A percentile compares a stretch with the other conserved stretches of the same genome.
phyloP scores from a whole-genome alignment of 2,797 vertebrate genomes.

The Sciurus carolinensis region DNA sequence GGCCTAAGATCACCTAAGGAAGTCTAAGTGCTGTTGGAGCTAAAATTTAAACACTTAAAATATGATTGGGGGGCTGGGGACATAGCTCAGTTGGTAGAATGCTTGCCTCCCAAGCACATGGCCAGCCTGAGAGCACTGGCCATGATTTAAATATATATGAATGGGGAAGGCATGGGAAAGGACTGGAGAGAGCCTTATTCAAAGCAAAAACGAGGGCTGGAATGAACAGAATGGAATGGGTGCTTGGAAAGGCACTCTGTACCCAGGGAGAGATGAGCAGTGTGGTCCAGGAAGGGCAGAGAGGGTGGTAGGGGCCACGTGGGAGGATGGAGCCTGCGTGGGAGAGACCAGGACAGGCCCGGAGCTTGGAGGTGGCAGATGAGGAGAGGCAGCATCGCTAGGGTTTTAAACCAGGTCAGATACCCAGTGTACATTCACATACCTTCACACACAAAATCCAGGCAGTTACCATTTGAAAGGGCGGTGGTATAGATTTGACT shows the following conservation, averaged over 20 bases:
- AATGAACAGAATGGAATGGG: background rate
- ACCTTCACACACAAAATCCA: background rate
- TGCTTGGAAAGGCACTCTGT: too few species aligned
- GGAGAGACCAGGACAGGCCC: background rate
- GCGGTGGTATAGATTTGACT: background rate
- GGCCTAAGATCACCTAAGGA: background rate
- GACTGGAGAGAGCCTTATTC: background rate
- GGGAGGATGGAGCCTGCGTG: too few species aligned
- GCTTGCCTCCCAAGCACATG: too few species aligned
- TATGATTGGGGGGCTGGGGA: background rate
- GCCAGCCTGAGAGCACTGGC: too few species aligned
- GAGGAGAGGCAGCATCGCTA: background rate
- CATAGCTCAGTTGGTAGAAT: too few species aligned
- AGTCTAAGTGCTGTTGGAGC: background rate
- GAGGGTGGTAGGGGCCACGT: too few species aligned
- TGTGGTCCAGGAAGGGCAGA: too few species aligned
- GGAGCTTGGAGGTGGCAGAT: background rate
- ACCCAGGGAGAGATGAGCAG: too few species aligned
- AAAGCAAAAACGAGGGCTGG: background rate
- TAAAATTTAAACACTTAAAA: background rate
- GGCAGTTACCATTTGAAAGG: background rate
- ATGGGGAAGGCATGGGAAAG: background rate
- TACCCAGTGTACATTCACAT: fast-evolving
- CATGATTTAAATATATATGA: too few species aligned
- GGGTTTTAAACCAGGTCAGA: background rate